These are phyloP conservation scores for Ostrea denselamellosa DNA, from an alignment of 1,140 invertebrate genomes.

Conservation along the genomic window DNA sequence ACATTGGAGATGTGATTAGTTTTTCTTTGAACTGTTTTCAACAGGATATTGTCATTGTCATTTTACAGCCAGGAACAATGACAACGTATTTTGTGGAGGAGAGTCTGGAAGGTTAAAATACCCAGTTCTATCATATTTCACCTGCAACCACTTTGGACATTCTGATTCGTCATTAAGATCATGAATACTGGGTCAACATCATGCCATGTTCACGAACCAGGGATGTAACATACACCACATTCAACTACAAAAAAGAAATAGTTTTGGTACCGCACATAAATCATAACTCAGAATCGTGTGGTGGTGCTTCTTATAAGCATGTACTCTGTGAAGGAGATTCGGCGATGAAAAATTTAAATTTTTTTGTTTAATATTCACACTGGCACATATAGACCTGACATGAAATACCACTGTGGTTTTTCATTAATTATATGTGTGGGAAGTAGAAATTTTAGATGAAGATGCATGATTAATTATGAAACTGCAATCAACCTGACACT, in stretches of 20 bases:
- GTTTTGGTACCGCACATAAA: not conserved
- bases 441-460: conserved; percentile 34
- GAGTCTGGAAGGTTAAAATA: too few relatives aligned
- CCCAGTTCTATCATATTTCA: not conserved
- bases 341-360: conserved; percentile 28
- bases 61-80: too few relatives aligned
- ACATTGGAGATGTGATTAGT: too few relatives aligned
- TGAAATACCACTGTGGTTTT: conserved; percentile 20
- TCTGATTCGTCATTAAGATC: not conserved
- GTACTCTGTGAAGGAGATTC: conserved; percentile 1
- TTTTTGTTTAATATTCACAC: conserved; percentile 15
- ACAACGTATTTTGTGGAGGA: too few relatives aligned
- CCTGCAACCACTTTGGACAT: not conserved
- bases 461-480: conserved; percentile 38
- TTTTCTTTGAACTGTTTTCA: too few relatives aligned
- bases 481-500: conserved; percentile 1
- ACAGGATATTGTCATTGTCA: too few relatives aligned
- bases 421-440: conserved; percentile 19
- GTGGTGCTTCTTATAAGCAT: not conserved
- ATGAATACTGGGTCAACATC: not conserved
- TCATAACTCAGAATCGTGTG: not conserved
- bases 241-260: not conserved
- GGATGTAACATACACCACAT: not conserved
- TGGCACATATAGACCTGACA: conserved; percentile 14
- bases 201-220: not conserved